phyloP scores from a whole-genome alignment of 2,888 invertebrate genomes.

The Agrotis segetum region DNA sequence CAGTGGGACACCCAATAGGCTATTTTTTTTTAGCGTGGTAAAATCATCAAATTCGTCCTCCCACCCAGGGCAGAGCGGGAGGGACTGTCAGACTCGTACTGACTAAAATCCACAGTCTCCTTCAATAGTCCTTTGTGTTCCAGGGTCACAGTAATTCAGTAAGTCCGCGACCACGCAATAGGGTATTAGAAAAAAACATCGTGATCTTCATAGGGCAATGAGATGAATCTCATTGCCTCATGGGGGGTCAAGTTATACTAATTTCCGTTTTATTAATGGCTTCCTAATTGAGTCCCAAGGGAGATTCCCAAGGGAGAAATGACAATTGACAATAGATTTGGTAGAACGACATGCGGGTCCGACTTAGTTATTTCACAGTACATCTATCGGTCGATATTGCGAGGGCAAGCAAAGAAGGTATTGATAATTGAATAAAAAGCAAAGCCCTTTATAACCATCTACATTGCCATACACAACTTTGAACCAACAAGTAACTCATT shows the following conservation, averaged over 20 bases:
- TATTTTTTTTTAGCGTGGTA: too few species aligned
- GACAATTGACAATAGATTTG: slow-evolving; percentile 31
- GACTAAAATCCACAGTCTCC: too few species aligned
- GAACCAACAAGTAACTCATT: slow-evolving; percentile 1
- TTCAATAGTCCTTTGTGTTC: too few species aligned
- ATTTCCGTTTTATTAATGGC: slow-evolving; percentile 17
- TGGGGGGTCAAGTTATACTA: not conserved
- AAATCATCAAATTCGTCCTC: too few species aligned
- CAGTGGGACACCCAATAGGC: too few species aligned
- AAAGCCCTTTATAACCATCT: not conserved
- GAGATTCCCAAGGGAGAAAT: slow-evolving; percentile 11
- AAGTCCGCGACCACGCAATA: too few species aligned
- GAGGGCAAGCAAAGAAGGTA: not conserved
- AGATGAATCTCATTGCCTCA: not conserved
- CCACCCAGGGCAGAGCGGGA: too few species aligned
- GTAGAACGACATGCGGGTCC: slow-evolving; percentile 43
- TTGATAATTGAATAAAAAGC: too few species aligned
- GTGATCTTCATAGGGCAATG: too few species aligned
- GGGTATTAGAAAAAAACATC: too few species aligned
- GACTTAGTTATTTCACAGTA: slow-evolving; percentile 10
- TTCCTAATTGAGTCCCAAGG: slow-evolving; percentile 35
- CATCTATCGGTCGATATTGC: slow-evolving; percentile 5
- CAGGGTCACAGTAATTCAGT: too few species aligned
- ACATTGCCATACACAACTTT: slow-evolving; percentile 1
- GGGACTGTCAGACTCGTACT: too few species aligned